These are phyloP conservation scores for Cromileptes altivelis DNA, from an alignment of 2,113 vertebrate species.

Conservation along the genomic window DNA sequence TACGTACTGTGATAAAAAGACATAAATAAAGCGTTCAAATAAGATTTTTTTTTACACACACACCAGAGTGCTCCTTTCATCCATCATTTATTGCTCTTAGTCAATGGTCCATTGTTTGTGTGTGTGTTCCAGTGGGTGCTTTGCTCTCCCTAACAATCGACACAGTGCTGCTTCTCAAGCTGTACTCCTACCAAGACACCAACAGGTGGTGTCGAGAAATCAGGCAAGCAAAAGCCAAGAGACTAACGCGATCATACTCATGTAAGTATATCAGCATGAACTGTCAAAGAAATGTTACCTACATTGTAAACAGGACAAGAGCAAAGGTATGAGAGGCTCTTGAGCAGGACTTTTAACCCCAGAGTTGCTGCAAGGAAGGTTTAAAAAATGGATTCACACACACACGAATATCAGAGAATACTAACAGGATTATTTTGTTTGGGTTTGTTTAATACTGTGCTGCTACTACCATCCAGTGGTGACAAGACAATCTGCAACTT, in stretches of 20 bases:
- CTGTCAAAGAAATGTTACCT: background rate
- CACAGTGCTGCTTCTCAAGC: slow-evolving; percentile 91
- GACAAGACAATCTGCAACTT: background rate
- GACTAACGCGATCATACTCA: slow-evolving; percentile 83
- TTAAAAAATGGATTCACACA: background rate
- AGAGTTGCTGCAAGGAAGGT: background rate
- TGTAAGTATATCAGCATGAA: slow-evolving; percentile 77
- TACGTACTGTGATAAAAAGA: background rate
- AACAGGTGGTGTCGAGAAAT: slow-evolving; percentile 91
- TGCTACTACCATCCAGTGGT: slow-evolving; percentile 51
- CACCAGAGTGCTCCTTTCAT: background rate
- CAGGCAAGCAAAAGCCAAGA: slow-evolving; percentile 80
- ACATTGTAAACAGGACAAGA: background rate
- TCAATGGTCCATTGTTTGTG: background rate
- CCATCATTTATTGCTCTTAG: background rate
- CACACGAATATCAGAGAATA: background rate
- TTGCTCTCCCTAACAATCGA: slow-evolving; percentile 85
- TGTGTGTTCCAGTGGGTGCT: slow-evolving; percentile 85
- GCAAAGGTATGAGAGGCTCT: background rate
- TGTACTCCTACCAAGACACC: slow-evolving; percentile 91
- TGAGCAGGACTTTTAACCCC: background rate
- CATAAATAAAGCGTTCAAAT: background rate
- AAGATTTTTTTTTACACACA: background rate
- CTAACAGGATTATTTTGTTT: background rate
- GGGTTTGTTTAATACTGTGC: background rate